Base-by-base conservation (phyloP, 2,113 vertebrate species). In the Procavia capensis region DNA sequence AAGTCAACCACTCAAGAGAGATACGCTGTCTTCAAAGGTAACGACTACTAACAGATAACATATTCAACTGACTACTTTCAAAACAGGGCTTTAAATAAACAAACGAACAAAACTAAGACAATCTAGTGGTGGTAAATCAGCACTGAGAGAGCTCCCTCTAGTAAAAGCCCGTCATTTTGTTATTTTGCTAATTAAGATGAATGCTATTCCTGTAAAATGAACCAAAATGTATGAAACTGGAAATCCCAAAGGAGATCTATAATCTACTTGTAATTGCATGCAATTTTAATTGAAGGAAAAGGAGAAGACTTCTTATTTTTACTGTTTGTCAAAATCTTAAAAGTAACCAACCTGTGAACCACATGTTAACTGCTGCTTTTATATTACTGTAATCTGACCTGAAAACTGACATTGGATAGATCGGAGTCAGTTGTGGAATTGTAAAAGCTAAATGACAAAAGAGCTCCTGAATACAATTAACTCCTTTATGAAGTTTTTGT, bases 131-230 rank as follows among this genome's bases (percentile, higher is more conserved):
- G 47, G 84, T 98, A 98, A 98, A 99, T 98, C 97, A 98, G 97
- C 75, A 90, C 96, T 17, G 74, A 97, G 85, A 97, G 97, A 99
- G 98, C 98, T 98, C 98, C 97, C 98, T 98, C 95, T 98, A 98
- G 95, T 97, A 98, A 96, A 98, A 98, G 79, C 85, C 97, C 97
- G 98, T 98, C 98, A 98, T 98, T 99, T 99, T 99, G 98, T 99
- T 99, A 99, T 98, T 98, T 99, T 98, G 95, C 98, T 99, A 99
- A 99, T 99, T 99, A 99, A 99, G 98, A 99, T 98, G 98, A 99
- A 98, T 99, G 98, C 98, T 98, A 98, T 98, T 98, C 97, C 91
- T 98, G 97, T 98, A 97, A 98, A 99, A 99, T 98, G 99, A 99
- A 98, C 98, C 98, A 98, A 98, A 98, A 98, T 98, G 97, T 96